Conservation (phyloP, 2,113 vertebrate genomes). For the Noctilio leporinus region DNA sequence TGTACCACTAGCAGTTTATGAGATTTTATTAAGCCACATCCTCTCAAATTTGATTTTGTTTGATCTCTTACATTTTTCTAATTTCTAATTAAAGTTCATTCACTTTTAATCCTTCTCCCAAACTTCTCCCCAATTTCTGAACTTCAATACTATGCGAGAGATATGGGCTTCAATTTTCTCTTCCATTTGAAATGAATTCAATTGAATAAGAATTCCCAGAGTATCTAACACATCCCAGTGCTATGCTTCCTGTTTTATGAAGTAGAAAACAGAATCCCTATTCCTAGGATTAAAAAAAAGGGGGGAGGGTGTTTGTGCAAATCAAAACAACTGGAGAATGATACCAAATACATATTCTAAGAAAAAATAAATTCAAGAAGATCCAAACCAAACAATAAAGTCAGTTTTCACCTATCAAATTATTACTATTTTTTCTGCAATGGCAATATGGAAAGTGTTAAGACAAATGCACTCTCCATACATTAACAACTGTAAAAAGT, state of each 20-base stretch:
- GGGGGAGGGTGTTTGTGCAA: background rate
- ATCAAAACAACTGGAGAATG: background rate
- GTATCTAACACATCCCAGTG: background rate
- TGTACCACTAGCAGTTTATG: background rate
- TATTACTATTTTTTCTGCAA: background rate
- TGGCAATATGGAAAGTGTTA: background rate
- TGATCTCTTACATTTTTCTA: slow-evolving; percentile 6
- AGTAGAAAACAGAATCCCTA: background rate
- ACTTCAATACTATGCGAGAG: background rate
- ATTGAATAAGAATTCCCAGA: background rate
- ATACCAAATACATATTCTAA: background rate
- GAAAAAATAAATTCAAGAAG: background rate
- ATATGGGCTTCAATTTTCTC: background rate
- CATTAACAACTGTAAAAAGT: background rate
- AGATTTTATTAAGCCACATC: background rate
- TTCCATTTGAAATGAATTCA: slow-evolving; percentile 10
- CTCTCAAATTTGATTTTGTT: background rate
- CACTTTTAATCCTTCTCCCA: background rate
- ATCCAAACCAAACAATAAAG: background rate
- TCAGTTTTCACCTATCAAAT: background rate
- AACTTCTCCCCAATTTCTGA: background rate
- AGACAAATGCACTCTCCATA: background rate
- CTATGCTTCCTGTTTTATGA: background rate
- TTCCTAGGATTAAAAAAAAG: background rate
- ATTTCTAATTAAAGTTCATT: background rate